Evolutionary conservation across 2,113 vertebrate genomes (phyloP), one percentile per base, ranked within the genome.

Genomic region (Lipophrys pholis): DNA sequence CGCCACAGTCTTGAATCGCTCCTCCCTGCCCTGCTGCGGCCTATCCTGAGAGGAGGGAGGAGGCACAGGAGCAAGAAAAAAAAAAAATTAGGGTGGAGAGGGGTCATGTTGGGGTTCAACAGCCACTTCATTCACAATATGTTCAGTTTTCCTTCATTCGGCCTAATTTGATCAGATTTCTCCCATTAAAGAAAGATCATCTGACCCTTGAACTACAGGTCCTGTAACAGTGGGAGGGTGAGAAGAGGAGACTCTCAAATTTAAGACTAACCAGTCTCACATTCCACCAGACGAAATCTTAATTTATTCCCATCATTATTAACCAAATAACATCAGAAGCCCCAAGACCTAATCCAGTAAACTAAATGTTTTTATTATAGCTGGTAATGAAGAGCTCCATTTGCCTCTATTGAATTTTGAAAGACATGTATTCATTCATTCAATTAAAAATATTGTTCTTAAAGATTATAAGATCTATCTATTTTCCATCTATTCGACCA

Each of bases 1-100:
- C 88, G 88, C 88, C 90, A 84, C 67, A 64, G 17, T 4, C 49
- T 83, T 84, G 76, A 86, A 83, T 73, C 21, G 16, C 10, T 30
- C 43, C 21, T 10, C 58, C 39, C 5, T 5, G 57, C 2, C 15
- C 40, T 5, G 0, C 21, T 5, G 76, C 72, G 16, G 58, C 14
- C 6, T 6, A 15, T 75, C 70, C 52, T 1, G 9, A 56, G 41
- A 16, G 8, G 15, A 8, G 8, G n/a, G 1, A 10, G 5, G 9
- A 5, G 58, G 0, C 21, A 30, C 21, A 30, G 21, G 4, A 4
- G 21, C 21, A 30, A 30, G 21, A n/a, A 8, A 7, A 1, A 5
- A 14, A 14, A 5, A 51, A 57, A 15, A n/a, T 11, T 4, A 57
- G 51, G 12, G 55, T 30, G n/a, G n/a, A 5, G 15, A 14, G 35